These are phyloP conservation scores for Diabrotica virgifera DNA, from an alignment of 1,140 invertebrate genomes.

Conservation along the genomic window DNA sequence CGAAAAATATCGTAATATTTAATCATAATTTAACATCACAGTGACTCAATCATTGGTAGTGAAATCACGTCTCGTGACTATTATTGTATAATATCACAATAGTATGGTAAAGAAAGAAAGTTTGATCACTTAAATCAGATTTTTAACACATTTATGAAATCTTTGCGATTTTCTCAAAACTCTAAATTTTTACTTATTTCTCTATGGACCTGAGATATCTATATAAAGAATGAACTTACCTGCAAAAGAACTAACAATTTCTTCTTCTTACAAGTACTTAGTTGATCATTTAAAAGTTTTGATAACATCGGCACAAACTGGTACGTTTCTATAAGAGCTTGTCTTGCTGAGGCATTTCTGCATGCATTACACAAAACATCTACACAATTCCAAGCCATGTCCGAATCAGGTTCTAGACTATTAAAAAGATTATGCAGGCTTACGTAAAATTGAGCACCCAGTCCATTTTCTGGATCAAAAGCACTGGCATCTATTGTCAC, in stretches of 20 bases:
- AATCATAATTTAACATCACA: no score
- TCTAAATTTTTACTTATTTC: no score
- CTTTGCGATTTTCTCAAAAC: no score
- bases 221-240: conserved; percentile 40
- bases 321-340: conserved; percentile 63
- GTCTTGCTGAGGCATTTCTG: conserved; percentile 56
- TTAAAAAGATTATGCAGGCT: conserved; percentile 52
- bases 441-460: conserved; percentile 54
- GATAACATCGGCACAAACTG: conserved; percentile 65
- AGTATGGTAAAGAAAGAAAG: no score
- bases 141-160: no score
- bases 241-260: conserved; percentile 55
- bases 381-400: conserved; percentile 57
- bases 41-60: no score
- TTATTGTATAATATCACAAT: no score
- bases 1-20: no score
- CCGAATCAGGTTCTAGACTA: conserved; percentile 41
- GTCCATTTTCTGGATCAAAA: conserved; percentile 54
- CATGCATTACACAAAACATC: conserved; percentile 60
- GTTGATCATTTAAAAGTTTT: conserved; percentile 54
- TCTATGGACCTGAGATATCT: no score
- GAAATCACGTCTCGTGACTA: no score
- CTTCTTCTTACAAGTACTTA: conserved; percentile 55
- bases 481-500: conserved; percentile 51
- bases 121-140: no score